Evolutionary conservation across 1,140 invertebrate species (phyloP).

Genomic region (Vanessa tameamea): DNA sequence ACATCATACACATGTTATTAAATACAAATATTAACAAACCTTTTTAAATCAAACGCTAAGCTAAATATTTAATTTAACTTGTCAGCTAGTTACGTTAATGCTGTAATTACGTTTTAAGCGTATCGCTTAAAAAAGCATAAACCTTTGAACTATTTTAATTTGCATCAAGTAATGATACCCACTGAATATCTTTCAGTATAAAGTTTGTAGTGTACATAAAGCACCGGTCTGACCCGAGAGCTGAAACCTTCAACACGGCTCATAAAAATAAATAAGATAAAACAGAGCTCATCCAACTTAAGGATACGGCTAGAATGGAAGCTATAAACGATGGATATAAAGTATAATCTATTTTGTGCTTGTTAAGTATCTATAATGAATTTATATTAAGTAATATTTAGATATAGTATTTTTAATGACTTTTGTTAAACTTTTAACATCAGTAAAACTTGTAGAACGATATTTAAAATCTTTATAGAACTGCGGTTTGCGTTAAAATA

Average conservation of each 20-base stretch:
- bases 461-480: no score
- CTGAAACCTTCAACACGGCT: slow-evolving; percentile 22
- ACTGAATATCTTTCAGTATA: slow-evolving; percentile 1
- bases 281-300: slow-evolving; percentile 14
- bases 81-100: no score
- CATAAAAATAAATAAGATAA: slow-evolving; percentile 32
- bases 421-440: no score
- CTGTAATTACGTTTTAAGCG: neutral
- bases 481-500: no score
- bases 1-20: no score
- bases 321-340: neutral
- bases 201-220: slow-evolving; percentile 17
- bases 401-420: no score
- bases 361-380: no score
- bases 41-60: no score
- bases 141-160: slow-evolving; percentile 11
- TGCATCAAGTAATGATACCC: slow-evolving; percentile 3
- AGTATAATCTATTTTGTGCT: neutral
- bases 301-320: neutral
- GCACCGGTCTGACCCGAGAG: slow-evolving; percentile 15
- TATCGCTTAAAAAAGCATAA: neutral
- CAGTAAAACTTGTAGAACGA: no score
- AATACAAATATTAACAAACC: no score
- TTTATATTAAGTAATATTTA: no score
- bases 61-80: no score